Conservation (phyloP, 2,113 vertebrate genomes). For the Myiagra hebetior region DNA sequence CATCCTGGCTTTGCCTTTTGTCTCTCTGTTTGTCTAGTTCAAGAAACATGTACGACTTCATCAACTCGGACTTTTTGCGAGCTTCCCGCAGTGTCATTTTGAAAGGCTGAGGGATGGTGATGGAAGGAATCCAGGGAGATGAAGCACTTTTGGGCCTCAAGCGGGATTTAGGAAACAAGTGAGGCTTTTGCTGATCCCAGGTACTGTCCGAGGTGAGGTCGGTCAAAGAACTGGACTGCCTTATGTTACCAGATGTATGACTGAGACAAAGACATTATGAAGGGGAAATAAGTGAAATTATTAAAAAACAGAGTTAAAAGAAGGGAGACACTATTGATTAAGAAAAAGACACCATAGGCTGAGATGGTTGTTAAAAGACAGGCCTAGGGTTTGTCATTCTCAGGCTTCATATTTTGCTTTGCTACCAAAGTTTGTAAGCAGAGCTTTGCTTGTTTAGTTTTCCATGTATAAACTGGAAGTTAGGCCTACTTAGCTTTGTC, state of each 20-base stretch:
- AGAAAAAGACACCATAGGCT: not conserved
- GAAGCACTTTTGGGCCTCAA: constrained; percentile 59
- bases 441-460: not conserved
- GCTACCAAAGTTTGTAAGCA: not conserved
- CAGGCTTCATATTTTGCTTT: not conserved
- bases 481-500: not conserved
- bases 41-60: constrained; percentile 66
- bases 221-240: constrained; percentile 71
- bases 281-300: constrained; percentile 13
- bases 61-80: constrained; percentile 61
- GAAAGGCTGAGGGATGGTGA: constrained; percentile 74
- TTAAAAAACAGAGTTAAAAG: not conserved
- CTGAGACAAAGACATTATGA: constrained; percentile 37
- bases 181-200: constrained; percentile 34
- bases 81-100: constrained; percentile 71
- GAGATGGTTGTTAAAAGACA: not conserved
- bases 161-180: constrained; percentile 10
- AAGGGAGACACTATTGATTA: not conserved
- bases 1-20: constrained; percentile 76
- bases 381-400: not conserved
- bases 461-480: not conserved
- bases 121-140: constrained; percentile 59
- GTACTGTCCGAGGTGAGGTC: constrained; percentile 58
- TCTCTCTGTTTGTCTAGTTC: constrained; percentile 57
- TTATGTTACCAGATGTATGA: constrained; percentile 58